These are phyloP conservation scores for Heliconius ismenius DNA, from an alignment of 2,888 invertebrate genomes.

Conservation along the genomic window DNA sequence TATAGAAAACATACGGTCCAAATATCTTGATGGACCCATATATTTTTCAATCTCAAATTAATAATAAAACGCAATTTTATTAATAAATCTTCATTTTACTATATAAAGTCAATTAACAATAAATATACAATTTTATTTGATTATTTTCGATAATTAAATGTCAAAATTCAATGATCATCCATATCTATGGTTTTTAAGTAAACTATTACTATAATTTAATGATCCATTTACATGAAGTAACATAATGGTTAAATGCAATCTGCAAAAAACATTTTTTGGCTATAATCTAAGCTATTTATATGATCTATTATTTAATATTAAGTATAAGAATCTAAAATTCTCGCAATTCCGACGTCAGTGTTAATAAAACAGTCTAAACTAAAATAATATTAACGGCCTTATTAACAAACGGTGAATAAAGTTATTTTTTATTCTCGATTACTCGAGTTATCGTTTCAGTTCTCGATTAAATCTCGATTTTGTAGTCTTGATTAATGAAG, in stretches of 20 bases:
- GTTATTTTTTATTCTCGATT: background rate
- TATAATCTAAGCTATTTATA: constrained; percentile 33
- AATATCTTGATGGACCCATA: background rate
- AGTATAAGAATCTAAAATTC: constrained; percentile 18
- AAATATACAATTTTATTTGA: background rate
- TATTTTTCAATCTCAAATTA: background rate
- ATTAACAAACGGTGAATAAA: constrained; percentile 21
- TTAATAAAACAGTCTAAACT: constrained; percentile 34
- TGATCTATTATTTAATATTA: constrained; percentile 15
- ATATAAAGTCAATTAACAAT: background rate
- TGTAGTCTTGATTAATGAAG: background rate
- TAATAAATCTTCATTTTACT: background rate
- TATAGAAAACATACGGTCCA: background rate
- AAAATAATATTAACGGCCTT: constrained; percentile 28
- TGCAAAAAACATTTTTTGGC: constrained; percentile 38
- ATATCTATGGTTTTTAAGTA: constrained; percentile 18
- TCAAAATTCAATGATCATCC: background rate
- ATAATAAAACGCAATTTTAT: background rate
- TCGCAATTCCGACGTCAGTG: constrained; percentile 30
- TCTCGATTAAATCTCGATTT: constrained; percentile 20
- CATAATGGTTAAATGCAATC: constrained; percentile 38
- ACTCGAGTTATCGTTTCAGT: background rate
- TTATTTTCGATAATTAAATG: constrained; percentile 2
- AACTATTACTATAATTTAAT: constrained; percentile 18
- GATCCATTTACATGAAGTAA: constrained; percentile 28